Conservation (phyloP, 2,113 vertebrate genomes). For the Lota lota region DNA sequence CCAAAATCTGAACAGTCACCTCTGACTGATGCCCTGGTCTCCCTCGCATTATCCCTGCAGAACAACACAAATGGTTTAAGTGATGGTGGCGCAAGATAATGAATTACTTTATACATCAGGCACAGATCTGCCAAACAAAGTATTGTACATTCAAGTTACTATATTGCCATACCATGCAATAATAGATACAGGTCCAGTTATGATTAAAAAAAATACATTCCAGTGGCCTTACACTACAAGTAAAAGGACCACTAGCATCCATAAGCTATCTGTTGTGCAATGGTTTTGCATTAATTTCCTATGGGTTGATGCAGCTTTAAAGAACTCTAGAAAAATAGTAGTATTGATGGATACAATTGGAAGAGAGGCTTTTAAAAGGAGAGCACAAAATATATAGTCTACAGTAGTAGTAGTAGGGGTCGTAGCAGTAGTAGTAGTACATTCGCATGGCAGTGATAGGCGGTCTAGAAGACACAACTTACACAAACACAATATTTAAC, state of each 20-base stretch:
- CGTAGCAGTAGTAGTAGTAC: constrained; percentile 28
- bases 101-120: constrained; percentile 63
- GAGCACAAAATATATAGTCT: constrained; percentile 35
- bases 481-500: constrained; percentile 21
- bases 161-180: constrained; percentile 12
- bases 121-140: too few species aligned
- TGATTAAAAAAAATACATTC: constrained; percentile 10
- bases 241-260: not conserved
- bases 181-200: constrained; percentile 22
- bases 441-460: constrained; percentile 60
- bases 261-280: constrained; percentile 1
- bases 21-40: too few species aligned
- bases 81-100: constrained; percentile 14
- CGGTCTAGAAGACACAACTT: constrained; percentile 13
- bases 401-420: not conserved
- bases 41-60: too few species aligned
- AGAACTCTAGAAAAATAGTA: constrained; percentile 1
- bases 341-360: constrained; percentile 21
- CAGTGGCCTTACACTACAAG: constrained; percentile 1
- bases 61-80: too few species aligned
- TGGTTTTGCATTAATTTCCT: not conserved
- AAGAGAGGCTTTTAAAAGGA: constrained; percentile 25
- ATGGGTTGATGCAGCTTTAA: not conserved
- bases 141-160: not conserved
- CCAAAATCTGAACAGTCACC: too few species aligned